Base-by-base conservation (phyloP, 2,113 vertebrate species). In the Ictidomys tridecemlineatus region DNA sequence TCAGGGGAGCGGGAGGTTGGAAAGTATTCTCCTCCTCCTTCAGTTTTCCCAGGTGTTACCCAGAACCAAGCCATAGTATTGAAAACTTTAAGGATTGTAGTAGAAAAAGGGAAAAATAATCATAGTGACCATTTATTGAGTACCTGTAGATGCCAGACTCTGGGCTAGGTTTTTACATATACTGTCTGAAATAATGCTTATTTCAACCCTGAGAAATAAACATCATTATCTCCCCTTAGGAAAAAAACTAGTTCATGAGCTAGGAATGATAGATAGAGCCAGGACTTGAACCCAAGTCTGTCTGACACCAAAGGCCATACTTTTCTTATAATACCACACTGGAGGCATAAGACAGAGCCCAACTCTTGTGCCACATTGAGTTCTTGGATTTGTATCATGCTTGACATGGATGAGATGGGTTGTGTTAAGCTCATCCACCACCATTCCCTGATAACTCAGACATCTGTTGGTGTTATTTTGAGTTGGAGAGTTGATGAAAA, bases 51-150 rank as follows among this genome's bases (percentile, higher is more conserved):
- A 80, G 18, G 16, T 95, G 26, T 95, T 85, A 70, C 34, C 58
- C 34, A 39, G 9, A 80, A 32, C 45, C 70, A 91, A 22, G 14
- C 86, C 10, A 74, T 67, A 91, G 51, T 14, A 88, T 80, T 12
- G 5, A 70, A 91, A 80, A 30, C 73, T 89, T 82, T 83, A 89
- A 82, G 34, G 73, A 85, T 85, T 93, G 10, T 63, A 8, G 67
- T 77, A 91, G 61, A 11, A 89, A 80, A 93, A 76, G 69, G 24
- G 26, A 90, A 90, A 76, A 67, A 88, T 32, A 87, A 84, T 37
- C 92, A 80, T 56, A 73, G 45, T 80, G 83, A 84, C 65, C 30
- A 67, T 86, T 92, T 96, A 78, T 79, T 96, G 45, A 85, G 53
- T 91, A 69, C 2, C 34, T 91, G 34, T 89, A 82, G 30, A 34